Percentiles rank a stretch among this genome's conserved stretches.
These are phyloP conservation scores for Etheostoma spectabile DNA, from an alignment of 2,113 vertebrate species.

Conservation along the genomic window DNA sequence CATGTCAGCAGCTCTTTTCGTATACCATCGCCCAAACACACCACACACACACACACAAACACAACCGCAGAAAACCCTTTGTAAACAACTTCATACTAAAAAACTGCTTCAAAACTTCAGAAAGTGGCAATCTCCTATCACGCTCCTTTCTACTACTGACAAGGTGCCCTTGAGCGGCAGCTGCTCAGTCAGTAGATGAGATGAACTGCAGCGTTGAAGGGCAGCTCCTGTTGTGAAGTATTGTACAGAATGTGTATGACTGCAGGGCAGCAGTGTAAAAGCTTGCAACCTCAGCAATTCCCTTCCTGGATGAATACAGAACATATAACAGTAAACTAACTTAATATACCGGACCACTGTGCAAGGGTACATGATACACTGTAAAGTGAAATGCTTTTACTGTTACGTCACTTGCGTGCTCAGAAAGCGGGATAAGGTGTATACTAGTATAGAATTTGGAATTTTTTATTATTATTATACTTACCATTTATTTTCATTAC, in stretches of 20 bases:
- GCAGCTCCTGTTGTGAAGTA: slow-evolving; percentile 47
- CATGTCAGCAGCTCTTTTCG: slow-evolving; percentile 20
- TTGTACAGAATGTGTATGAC: slow-evolving; percentile 32
- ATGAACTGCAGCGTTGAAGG: slow-evolving; percentile 1
- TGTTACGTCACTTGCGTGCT: too few species aligned
- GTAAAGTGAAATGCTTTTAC: too few species aligned
- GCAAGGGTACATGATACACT: not conserved
- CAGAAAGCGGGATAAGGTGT: too few species aligned
- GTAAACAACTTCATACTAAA: slow-evolving; percentile 18
- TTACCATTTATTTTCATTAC: too few species aligned
- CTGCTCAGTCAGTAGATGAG: slow-evolving; percentile 24
- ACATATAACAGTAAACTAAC: not conserved
- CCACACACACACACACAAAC: slow-evolving; percentile 19
- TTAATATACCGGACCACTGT: not conserved
- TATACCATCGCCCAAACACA: not conserved
- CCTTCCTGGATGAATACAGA: slow-evolving; percentile 9
- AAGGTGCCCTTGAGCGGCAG: slow-evolving; percentile 47
- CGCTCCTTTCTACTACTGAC: not conserved
- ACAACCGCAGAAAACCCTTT: not conserved
- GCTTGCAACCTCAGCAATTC: slow-evolving; percentile 59
- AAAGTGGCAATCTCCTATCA: too few species aligned
- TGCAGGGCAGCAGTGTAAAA: slow-evolving; percentile 38
- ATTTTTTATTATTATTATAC: too few species aligned
- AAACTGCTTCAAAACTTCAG: too few species aligned
- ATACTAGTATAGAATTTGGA: too few species aligned